A percentile compares a stretch with the other conserved stretches of the same genome.
Conservation (phyloP, 2,113 vertebrate genomes). For the Columbina picui region DNA sequence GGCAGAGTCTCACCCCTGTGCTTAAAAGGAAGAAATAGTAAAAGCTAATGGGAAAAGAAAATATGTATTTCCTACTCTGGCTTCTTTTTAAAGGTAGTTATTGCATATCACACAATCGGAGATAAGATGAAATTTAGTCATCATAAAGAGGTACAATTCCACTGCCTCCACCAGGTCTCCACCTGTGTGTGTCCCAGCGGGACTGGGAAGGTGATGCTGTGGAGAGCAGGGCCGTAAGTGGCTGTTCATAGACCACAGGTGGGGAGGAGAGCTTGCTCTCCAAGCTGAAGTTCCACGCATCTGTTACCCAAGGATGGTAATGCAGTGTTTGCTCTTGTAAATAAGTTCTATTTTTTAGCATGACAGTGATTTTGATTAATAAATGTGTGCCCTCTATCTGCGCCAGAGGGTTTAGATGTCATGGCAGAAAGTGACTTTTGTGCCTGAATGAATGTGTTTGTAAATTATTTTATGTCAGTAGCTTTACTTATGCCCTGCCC, state of each 20-base stretch:
- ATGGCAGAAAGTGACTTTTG: conserved; percentile 31
- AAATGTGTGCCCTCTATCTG: not conserved
- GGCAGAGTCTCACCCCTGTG: not conserved
- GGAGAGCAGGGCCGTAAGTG: not conserved
- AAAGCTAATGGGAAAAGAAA: not conserved
- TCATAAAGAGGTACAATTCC: not conserved
- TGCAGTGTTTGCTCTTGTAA: not conserved
- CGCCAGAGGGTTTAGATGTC: not conserved
- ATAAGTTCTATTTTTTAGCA: not conserved
- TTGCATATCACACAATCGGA: not conserved
- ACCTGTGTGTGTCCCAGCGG: not conserved
- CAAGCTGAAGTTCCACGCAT: not conserved
- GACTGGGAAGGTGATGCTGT: not conserved
- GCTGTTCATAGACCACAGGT: not conserved
- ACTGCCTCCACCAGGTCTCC: not conserved
- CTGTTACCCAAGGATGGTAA: not conserved
- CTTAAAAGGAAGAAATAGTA: not conserved
- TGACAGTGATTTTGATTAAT: not conserved
- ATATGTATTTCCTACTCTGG: not conserved
- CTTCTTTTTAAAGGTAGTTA: not conserved
- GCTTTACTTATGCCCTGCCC: not conserved
- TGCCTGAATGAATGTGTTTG: not conserved
- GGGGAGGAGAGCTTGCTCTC: not conserved
- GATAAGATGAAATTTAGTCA: not conserved
- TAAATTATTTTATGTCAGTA: not conserved